A percentile compares a stretch with the other conserved stretches of the same genome.
phyloP scores from a whole-genome alignment of 2,888 invertebrate genomes.

The Slavum lentiscoides region DNA sequence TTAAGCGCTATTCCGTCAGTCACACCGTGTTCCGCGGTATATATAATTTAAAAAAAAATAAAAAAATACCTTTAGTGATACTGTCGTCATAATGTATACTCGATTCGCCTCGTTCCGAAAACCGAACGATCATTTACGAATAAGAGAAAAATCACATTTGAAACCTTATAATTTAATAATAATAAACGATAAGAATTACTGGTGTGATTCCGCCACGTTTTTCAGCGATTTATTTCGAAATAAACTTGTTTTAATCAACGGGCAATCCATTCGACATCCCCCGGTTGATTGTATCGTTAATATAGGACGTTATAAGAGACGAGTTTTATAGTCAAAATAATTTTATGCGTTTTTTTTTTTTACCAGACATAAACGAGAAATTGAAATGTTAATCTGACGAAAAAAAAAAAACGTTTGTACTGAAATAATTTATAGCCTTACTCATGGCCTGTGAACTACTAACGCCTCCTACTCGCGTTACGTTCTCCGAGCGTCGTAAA shows the following conservation, averaged over 20 bases:
- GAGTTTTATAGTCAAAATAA: slow-evolving; percentile 17
- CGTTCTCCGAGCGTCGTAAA: slow-evolving; percentile 15
- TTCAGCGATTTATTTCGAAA: slow-evolving; percentile 8
- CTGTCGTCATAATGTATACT: no score
- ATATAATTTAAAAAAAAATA: no score
- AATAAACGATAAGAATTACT: no score
- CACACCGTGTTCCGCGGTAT: no score
- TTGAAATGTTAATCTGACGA: slow-evolving; percentile 47
- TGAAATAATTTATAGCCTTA: slow-evolving; percentile 37
- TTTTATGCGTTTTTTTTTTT: slow-evolving; percentile 22
- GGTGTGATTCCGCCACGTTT: neutral
- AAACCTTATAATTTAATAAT: no score
- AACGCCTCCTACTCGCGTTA: slow-evolving; percentile 25
- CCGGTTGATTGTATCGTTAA: neutral
- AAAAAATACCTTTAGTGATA: no score
- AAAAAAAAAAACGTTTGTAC: slow-evolving; percentile 24
- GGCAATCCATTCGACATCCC: neutral
- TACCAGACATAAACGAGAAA: slow-evolving; percentile 41
- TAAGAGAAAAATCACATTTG: no score
- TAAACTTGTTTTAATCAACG: slow-evolving; percentile 34
- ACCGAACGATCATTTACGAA: no score
- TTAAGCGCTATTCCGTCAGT: no score
- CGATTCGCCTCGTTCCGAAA: no score
- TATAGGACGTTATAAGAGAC: neutral
- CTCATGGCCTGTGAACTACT: slow-evolving; percentile 1